Base-by-base conservation (phyloP, 1,140 invertebrate genomes). In the Harpegnathos saltator region DNA sequence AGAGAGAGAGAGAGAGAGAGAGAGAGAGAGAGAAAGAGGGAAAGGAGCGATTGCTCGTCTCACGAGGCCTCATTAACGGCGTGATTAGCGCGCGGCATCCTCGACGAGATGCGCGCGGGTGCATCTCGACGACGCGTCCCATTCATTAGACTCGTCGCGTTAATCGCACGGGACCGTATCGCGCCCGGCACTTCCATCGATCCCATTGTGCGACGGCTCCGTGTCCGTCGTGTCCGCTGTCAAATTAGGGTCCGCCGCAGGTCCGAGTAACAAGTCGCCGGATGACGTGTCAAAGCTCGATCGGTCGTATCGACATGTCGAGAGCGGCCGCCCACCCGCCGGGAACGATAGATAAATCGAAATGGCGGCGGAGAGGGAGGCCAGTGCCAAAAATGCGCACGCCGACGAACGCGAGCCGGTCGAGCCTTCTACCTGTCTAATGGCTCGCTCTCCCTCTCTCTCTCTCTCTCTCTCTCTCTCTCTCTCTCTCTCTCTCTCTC, bases 1-100 rank as follows among this genome's bases (percentile, higher is more conserved):
- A 17, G 52, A 50, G 19, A 22, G n/a, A n/a, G n/a, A n/a, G n/a
- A n/a, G n/a, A n/a, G 48, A 9, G 17, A 17, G 54, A 33, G 29
- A 5, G 3, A 52, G 14, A 74, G 58, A 82, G 29, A 33, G 48
- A 48, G 73, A 80, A 85, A 74, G 74, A 87, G 58, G 61, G 73
- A 77, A 88, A 61, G 66, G 83, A 88, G 73, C 83, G 77, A 68
- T 72, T 54, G 29, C 22, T 11, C 15, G 19, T 77, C 48, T 80
- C 17, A 62, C 85, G 68, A 75, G 19, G 74, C 73, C 78, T 89
- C 86, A 81, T 89, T 89, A 89, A 74, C 84, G 84, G 58, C 74
- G 75, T 89, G 88, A 89, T 89, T 89, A 88, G 69, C 38, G 50
- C n/a, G n/a, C n/a, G n/a, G n/a, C n/a, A n/a, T n/a, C n/a, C n/a